A percentile compares a stretch with the other conserved stretches of the same genome.
These are phyloP conservation scores for Paratilapia polleni DNA, from an alignment of 2,113 vertebrate genomes.

Conservation along the genomic window DNA sequence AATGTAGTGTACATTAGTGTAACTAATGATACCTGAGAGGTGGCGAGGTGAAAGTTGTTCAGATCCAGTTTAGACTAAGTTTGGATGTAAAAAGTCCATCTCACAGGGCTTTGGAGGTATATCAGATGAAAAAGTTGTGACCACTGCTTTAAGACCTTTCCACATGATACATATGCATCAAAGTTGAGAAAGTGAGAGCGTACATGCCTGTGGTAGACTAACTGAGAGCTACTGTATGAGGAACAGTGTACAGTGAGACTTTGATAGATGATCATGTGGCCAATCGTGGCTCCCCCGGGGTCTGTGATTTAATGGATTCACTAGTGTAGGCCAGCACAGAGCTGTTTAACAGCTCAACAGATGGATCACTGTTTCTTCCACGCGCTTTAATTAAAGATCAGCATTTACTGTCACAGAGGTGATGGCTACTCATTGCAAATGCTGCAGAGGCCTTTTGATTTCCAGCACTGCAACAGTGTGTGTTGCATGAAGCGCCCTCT, in stretches of 20 bases:
- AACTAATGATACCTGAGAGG: background rate
- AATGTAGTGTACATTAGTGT: background rate
- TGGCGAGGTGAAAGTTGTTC: background rate
- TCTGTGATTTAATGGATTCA: constrained; percentile 57
- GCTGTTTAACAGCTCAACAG: constrained; percentile 66
- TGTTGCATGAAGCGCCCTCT: background rate
- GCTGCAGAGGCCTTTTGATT: background rate
- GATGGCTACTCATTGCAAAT: constrained; percentile 15
- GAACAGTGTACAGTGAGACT: constrained; percentile 25
- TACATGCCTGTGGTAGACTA: background rate
- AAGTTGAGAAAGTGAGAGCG: background rate
- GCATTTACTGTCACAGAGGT: constrained; percentile 55
- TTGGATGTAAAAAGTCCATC: background rate
- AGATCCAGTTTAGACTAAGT: background rate
- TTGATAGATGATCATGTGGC: constrained; percentile 56
- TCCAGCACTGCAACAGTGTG: background rate
- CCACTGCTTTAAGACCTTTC: background rate
- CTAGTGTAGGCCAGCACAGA: constrained; percentile 43
- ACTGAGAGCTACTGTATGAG: constrained; percentile 25
- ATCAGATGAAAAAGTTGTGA: background rate
- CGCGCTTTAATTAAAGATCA: constrained; percentile 62
- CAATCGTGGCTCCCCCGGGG: constrained; percentile 40
- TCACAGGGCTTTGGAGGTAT: background rate
- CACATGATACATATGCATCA: background rate
- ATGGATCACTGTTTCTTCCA: constrained; percentile 57